Evolutionary conservation across 2,113 vertebrate genomes (phyloP).

Genomic region (Anthoscopus minutus): DNA sequence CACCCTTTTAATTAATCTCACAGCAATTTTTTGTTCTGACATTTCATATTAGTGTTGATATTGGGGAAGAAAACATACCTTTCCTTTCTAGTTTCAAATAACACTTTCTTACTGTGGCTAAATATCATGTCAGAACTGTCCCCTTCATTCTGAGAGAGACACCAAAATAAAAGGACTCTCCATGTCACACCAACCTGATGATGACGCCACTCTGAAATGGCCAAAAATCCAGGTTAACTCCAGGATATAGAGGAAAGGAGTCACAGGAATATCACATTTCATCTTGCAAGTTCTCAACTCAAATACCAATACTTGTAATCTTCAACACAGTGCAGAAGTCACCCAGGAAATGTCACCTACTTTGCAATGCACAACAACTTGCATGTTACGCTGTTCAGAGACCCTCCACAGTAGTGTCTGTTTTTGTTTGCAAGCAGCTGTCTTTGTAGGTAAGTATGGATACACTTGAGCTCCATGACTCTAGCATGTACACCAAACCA

Average conservation of each 20-base stretch:
- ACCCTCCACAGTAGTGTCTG: neutral
- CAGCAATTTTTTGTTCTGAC: neutral
- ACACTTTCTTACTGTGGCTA: neutral
- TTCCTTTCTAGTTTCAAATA: neutral
- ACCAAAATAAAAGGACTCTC: neutral
- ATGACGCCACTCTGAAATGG: neutral
- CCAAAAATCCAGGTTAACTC: neutral
- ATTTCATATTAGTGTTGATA: neutral
- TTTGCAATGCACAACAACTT: neutral
- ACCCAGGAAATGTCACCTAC: neutral
- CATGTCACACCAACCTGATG: neutral
- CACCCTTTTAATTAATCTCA: neutral
- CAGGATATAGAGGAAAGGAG: neutral
- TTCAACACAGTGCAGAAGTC: neutral
- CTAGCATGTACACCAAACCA: rapidly evolving
- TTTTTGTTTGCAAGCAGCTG: neutral
- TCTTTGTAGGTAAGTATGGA: neutral
- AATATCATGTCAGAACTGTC: neutral
- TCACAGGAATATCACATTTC: neutral
- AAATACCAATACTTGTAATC: neutral
- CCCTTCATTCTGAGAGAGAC: rapidly evolving
- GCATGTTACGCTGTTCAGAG: neutral
- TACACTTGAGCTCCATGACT: neutral
- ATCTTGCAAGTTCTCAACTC: neutral
- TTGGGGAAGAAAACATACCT: neutral